Evolutionary conservation across 2,888 invertebrate species (phyloP).

Genomic region (Polyploca ridens): DNA sequence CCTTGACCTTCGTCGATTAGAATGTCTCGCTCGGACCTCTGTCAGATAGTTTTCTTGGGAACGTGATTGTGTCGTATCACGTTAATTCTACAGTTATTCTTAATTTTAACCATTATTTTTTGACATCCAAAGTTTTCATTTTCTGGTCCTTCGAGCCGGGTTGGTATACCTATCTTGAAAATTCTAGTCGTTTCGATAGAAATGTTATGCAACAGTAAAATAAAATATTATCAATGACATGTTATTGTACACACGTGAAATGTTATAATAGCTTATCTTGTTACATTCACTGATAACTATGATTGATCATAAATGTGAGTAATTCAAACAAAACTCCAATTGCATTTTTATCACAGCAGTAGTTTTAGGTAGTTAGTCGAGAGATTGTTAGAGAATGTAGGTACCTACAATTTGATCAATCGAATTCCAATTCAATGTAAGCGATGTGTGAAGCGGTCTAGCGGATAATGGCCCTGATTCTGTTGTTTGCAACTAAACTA

Average conservation of each 20-base stretch:
- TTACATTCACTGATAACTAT: not conserved
- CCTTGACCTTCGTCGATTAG: conserved; percentile 4
- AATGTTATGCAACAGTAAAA: not conserved
- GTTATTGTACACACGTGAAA: not conserved
- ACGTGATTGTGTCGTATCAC: not conserved
- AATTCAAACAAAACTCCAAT: not conserved
- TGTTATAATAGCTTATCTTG: not conserved
- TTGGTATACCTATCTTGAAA: not conserved
- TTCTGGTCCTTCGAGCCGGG: not conserved
- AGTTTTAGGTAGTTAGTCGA: not conserved
- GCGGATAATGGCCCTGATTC: too few species aligned
- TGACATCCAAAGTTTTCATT: too few species aligned
- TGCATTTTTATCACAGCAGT: not conserved
- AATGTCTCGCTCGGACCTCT: not conserved
- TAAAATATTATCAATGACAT: not conserved
- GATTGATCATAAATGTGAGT: not conserved
- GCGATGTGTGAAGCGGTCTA: too few species aligned
- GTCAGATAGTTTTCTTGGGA: not conserved
- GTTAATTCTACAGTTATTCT: not conserved
- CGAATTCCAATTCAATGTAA: too few species aligned
- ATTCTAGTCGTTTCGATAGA: too few species aligned
- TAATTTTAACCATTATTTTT: not conserved
- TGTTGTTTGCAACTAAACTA: too few species aligned
- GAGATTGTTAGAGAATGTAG: too few species aligned
- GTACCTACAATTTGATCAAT: too few species aligned